A percentile compares a stretch with the other conserved stretches of the same genome.
Conservation (phyloP, 2,113 vertebrate genomes). For the Oncorhynchus clarkii region DNA sequence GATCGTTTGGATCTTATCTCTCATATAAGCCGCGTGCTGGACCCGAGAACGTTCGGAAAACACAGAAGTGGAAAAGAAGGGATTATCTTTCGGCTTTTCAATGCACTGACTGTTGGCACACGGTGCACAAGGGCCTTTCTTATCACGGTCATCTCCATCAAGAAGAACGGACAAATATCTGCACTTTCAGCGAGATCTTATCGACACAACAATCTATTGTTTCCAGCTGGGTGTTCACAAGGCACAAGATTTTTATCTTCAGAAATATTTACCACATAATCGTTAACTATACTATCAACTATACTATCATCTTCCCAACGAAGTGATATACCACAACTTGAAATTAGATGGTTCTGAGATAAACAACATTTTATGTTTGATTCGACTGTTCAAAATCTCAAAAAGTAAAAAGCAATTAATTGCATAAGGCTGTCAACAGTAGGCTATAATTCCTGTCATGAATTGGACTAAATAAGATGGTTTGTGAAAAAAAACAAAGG, state of each 20-base stretch:
- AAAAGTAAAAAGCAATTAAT: conserved; percentile 29
- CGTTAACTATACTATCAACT: background rate
- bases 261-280: background rate
- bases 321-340: background rate
- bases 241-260: conserved; percentile 18
- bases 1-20: conserved; percentile 68
- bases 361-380: background rate
- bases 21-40: conserved; percentile 46
- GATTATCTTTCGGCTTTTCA: conserved; percentile 46
- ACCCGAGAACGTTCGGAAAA: conserved; percentile 12
- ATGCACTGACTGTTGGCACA: conserved; percentile 43
- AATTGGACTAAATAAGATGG: conserved; percentile 54
- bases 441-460: conserved; percentile 8
- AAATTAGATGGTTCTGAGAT: background rate
- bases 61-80: conserved; percentile 21
- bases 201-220: conserved; percentile 76
- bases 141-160: conserved; percentile 46
- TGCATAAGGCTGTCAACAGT: background rate
- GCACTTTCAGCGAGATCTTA: conserved; percentile 63
- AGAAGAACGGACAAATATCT: conserved; percentile 56
- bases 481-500: conserved; percentile 13
- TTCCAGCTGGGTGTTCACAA: conserved; percentile 62
- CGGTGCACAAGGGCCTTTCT: conserved; percentile 28
- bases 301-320: background rate
- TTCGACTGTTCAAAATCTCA: background rate